phyloP scores from a whole-genome alignment of 1,140 invertebrate species.

The Steinernema feltiae region DNA sequence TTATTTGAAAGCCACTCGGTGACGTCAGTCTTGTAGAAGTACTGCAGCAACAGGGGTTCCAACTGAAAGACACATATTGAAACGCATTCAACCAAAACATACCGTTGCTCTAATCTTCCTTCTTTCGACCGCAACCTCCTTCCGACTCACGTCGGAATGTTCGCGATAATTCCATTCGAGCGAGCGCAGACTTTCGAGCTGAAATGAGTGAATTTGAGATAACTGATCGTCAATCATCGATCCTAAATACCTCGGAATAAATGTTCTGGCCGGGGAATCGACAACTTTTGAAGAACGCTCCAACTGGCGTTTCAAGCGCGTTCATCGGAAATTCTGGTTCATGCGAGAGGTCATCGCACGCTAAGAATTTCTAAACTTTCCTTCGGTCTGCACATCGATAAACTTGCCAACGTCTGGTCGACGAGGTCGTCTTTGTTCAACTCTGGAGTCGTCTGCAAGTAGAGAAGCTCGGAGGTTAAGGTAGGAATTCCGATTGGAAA shows the following conservation, averaged over 20 bases:
- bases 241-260: background rate
- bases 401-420: background rate
- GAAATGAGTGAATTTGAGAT: background rate
- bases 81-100: background rate
- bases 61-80: background rate
- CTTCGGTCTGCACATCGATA: background rate
- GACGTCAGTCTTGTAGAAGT: background rate
- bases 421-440: background rate
- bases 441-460: constrained; percentile 1
- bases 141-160: background rate
- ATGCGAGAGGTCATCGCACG: too few relatives aligned
- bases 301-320: too few relatives aligned
- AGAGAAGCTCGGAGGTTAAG: constrained; percentile 58
- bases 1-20: too few relatives aligned
- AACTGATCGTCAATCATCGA: too few relatives aligned
- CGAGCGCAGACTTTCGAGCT: background rate
- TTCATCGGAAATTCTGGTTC: too few relatives aligned
- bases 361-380: background rate
- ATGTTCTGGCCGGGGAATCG: background rate
- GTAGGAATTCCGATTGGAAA: constrained; percentile 73
- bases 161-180: background rate
- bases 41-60: background rate
- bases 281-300: background rate
- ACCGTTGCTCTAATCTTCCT: background rate
- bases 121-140: background rate